Percentiles rank a stretch among this genome's conserved stretches.
phyloP scores from a whole-genome alignment of 1,140 invertebrate genomes.

The Neodiprion virginianus region DNA sequence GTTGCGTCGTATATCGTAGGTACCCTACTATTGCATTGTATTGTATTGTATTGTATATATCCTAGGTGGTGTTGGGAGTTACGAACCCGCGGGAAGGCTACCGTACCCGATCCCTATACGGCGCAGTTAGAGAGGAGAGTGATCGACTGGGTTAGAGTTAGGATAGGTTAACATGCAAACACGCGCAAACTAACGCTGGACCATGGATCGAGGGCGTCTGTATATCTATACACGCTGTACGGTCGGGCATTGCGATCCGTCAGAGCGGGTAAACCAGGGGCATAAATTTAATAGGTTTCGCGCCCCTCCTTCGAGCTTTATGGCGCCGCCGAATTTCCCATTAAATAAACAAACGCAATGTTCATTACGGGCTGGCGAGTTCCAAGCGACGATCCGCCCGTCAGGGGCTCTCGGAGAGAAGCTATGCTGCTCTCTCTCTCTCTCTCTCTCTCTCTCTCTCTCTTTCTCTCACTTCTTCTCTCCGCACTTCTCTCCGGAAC shows the following conservation, averaged over 20 bases:
- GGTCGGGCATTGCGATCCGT: constrained; percentile 57
- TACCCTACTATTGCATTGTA: too few species aligned
- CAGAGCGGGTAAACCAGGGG: constrained; percentile 61
- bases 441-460: neutral
- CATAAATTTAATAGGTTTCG: constrained; percentile 63
- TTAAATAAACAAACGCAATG: constrained; percentile 63
- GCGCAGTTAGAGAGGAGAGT: neutral
- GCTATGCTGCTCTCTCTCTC: too few species aligned
- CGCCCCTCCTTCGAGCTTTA: constrained; percentile 56
- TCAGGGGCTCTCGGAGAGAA: neutral
- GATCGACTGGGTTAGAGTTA: neutral
- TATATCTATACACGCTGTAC: neutral
- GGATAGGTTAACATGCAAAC: constrained; percentile 3
- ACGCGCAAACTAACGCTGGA: neutral
- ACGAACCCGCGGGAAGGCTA: too few species aligned
- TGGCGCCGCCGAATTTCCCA: constrained; percentile 61
- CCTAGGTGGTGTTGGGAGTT: too few species aligned
- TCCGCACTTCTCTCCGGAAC: neutral
- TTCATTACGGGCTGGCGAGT: constrained; percentile 51
- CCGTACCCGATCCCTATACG: too few species aligned
- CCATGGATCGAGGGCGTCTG: neutral
- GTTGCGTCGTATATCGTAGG: too few species aligned
- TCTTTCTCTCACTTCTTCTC: neutral
- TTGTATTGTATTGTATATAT: too few species aligned
- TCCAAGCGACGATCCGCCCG: constrained; percentile 24